Base-by-base conservation (phyloP, 2,797 vertebrate species). In the Betta splendens region DNA sequence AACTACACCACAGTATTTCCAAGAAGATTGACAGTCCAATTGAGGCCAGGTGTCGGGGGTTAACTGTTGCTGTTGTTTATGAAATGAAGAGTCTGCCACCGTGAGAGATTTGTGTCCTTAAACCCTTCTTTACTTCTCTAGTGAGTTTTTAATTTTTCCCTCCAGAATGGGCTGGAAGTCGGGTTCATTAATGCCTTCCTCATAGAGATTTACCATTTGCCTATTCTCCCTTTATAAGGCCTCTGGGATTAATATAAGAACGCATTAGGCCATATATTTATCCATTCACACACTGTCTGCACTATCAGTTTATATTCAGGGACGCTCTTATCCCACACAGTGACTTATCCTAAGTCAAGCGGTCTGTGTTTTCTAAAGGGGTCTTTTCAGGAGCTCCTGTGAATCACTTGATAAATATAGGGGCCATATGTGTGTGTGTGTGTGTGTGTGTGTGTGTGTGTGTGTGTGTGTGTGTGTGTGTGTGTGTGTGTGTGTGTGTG, bases 41-140 rank as follows among this genome's bases (percentile, higher is more conserved):
- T 69, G 72, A 58, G 76, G 52, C 53, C 26, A 10, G 32, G 64
- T 76, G 74, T 85, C 66, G 80, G 72, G 62, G 86, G 81, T 86
- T 85, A 84, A 87, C 80, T 75, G 74, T 17, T 72, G 74, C 32
- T 64, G 69, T 84, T 81, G 69, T 88, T 88, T 76, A 77, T 73
- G 71, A 75, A 83, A 48, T n/a, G 29, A 42, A 75, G 81, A 80
- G 26, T 55, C 58, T 72, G 54, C 44, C 59, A 69, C 7, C 7
- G 21, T 35, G 12, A 50, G 42, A 72, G 76, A 83, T 84, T 82
- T 79, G 65, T 69, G 47, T 58, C 2, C 21, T 28, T 20, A 46
- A 54, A 68, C 61, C 43, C 56, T 15, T 62, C 25, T 59, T 66
- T 54, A 71, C 60, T 58, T 33, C 44, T 38, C 16, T 9, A 3